Percentiles rank a stretch among this genome's conserved stretches.
Conservation (phyloP, 64 coral and sea anemone genomes). For the Dendrophyllia cribrosa region DNA sequence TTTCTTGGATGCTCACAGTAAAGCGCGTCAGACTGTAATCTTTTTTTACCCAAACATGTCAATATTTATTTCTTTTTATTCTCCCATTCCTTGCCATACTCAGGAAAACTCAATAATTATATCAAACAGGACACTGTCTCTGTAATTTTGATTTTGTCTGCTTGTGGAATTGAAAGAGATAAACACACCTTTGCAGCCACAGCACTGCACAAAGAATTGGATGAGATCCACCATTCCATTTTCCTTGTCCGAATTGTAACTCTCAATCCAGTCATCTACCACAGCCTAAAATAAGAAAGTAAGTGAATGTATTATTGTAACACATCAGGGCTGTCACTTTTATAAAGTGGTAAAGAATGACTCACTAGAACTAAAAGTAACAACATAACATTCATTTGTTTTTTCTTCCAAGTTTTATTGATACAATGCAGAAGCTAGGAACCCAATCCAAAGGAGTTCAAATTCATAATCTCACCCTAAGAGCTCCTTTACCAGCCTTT, state of each 20-base stretch:
- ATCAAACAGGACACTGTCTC: background rate
- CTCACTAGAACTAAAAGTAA: too few relatives aligned
- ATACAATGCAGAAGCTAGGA: background rate
- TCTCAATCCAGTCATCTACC: constrained; percentile 97
- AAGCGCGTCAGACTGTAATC: too few relatives aligned
- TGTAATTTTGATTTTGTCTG: background rate
- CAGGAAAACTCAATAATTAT: too few relatives aligned
- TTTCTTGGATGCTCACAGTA: too few relatives aligned
- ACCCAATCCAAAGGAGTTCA: background rate
- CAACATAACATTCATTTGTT: background rate
- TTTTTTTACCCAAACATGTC: too few relatives aligned
- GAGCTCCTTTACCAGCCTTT: constrained; percentile 83
- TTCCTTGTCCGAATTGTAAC: constrained; percentile 82
- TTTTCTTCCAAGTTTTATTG: too few relatives aligned
- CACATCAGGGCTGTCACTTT: too few relatives aligned
- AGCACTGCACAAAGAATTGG: constrained; percentile 95
- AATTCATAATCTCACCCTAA: constrained; percentile 59
- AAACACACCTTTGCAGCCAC: constrained; percentile 93
- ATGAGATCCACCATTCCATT: constrained; percentile 93
- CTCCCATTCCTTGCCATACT: too few relatives aligned
- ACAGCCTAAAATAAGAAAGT: constrained; percentile 60
- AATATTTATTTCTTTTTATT: too few relatives aligned
- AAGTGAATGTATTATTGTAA: background rate
- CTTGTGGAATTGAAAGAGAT: background rate
- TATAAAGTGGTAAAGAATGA: too few relatives aligned